These are phyloP conservation scores for Drosophila yakuba DNA, from an alignment of 1,140 invertebrate species.

Conservation along the genomic window DNA sequence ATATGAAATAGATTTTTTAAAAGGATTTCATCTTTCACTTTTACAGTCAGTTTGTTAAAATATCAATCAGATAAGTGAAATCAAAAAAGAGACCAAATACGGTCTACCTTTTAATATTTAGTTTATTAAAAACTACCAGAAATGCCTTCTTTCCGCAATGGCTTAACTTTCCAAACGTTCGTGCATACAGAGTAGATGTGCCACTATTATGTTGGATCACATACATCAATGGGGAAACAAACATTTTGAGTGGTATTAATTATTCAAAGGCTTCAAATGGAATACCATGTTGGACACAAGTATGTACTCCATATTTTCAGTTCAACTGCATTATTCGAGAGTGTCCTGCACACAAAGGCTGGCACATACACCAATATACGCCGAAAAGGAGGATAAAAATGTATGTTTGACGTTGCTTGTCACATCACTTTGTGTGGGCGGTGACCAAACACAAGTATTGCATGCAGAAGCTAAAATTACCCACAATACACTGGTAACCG, in stretches of 20 bases:
- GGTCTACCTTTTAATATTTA: no score
- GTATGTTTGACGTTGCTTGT: conserved; percentile 49
- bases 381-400: conserved; percentile 14
- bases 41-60: no score
- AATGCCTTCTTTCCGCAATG: background rate
- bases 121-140: background rate
- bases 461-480: conserved; percentile 56
- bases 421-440: conserved; percentile 39
- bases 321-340: conserved; percentile 61
- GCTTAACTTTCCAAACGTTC: background rate
- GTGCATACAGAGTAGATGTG: background rate
- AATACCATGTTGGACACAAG: conserved; percentile 77
- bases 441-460: conserved; percentile 49
- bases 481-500: conserved; percentile 21
- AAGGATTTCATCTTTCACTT: no score
- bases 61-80: no score
- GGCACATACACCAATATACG: conserved; percentile 6
- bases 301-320: conserved; percentile 78
- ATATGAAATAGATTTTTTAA: no score
- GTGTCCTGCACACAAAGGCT: conserved; percentile 38
- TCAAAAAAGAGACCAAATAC: no score
- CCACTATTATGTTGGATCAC: conserved; percentile 42
- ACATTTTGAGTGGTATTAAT: conserved; percentile 76
- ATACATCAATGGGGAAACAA: conserved; percentile 59
- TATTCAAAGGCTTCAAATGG: conserved; percentile 79